Percentiles rank a stretch among this genome's conserved stretches.
Conservation (phyloP, 2,888 invertebrate species). For the Tethea ocularis region DNA sequence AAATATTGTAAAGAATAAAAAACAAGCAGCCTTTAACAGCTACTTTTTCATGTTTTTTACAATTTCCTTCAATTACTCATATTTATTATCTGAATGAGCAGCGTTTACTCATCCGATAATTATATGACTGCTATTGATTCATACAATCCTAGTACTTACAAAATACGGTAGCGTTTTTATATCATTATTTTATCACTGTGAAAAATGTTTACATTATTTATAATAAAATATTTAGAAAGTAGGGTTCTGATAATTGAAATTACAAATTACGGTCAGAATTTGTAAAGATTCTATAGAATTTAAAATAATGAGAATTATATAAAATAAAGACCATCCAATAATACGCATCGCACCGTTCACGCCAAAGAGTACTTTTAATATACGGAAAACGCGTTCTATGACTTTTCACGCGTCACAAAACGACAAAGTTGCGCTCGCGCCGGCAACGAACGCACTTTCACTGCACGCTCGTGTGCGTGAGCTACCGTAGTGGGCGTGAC, state of each 20-base stretch:
- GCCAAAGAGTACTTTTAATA: too few relatives aligned
- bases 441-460: slow-evolving; percentile 66
- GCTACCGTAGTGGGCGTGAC: slow-evolving; percentile 48
- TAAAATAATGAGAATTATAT: neutral
- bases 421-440: slow-evolving; percentile 27
- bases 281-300: too few relatives aligned
- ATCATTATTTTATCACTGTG: too few relatives aligned
- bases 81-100: slow-evolving; percentile 1
- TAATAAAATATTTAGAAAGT: too few relatives aligned
- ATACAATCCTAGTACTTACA: neutral
- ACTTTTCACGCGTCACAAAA: neutral
- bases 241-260: too few relatives aligned
- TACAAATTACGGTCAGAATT: too few relatives aligned
- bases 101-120: slow-evolving; percentile 4
- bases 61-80: slow-evolving; percentile 1
- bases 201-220: too few relatives aligned
- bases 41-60: neutral
- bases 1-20: too few relatives aligned
- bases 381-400: too few relatives aligned
- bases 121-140: slow-evolving; percentile 1
- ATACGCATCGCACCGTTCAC: neutral
- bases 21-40: too few relatives aligned
- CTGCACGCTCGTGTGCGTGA: slow-evolving; percentile 46
- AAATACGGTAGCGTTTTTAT: slow-evolving; percentile 11
- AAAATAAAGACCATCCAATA: neutral